Conservation (phyloP, 2,888 invertebrate genomes). For the Nomada lathburiana region DNA sequence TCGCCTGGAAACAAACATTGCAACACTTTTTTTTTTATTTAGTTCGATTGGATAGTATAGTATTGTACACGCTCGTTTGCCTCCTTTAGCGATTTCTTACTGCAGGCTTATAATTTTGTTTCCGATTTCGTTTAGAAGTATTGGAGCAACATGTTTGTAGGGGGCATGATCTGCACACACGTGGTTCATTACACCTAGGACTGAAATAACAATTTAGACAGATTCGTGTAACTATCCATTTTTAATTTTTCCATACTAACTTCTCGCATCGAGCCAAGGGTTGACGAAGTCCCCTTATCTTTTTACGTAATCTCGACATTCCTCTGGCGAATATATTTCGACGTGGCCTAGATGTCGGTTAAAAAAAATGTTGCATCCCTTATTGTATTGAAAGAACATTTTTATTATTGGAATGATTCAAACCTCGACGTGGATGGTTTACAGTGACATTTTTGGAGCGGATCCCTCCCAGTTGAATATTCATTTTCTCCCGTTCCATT, state of each 20-base stretch:
- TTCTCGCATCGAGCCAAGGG: background rate
- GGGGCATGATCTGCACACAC: background rate
- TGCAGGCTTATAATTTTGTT: background rate
- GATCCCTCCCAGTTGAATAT: background rate
- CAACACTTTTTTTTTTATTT: background rate
- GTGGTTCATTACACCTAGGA: background rate
- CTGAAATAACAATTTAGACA: conserved; percentile 17
- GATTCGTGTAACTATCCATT: background rate
- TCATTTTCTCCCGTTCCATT: background rate
- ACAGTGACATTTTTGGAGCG: background rate
- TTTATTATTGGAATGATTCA: conserved; percentile 19
- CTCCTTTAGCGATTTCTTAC: conserved; percentile 13
- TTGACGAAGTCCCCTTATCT: conserved; percentile 9
- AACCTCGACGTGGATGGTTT: conserved; percentile 27
- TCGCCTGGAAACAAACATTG: conserved; percentile 3
- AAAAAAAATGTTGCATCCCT: background rate
- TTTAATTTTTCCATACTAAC: background rate
- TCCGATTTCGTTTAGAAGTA: background rate
- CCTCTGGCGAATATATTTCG: conserved; percentile 32
- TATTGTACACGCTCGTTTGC: background rate
- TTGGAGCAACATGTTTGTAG: background rate
- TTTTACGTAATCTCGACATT: conserved; percentile 22
- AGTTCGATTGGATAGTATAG: background rate
- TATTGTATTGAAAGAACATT: background rate
- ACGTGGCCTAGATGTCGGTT: conserved; percentile 1